Base-by-base conservation (phyloP, 2,113 vertebrate genomes). In the Mellivora capensis region DNA sequence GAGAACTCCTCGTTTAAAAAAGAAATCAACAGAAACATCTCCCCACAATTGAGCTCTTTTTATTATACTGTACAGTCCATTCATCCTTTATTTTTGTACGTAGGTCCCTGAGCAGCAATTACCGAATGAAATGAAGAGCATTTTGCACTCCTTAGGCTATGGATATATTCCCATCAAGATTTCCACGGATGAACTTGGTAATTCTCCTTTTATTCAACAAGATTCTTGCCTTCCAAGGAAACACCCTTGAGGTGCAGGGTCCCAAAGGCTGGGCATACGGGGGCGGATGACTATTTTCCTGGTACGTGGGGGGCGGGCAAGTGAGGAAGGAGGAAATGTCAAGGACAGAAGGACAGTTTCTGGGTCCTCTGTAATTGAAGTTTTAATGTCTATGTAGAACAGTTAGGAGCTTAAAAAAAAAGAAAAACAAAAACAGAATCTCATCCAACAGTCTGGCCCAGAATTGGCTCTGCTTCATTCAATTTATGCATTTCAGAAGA, bases 321-420 rank as follows among this genome's bases (percentile, higher is more conserved):
- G 47, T 2, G 44, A 11, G 15, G 79, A 72, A 47, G 77, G 92
- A 90, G 90, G 67, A 92, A 87, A 88, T 96, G 85, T 91, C 93
- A 94, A 94, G 96, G 76, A 31, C 91, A 71, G 71, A 47, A 61
- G 86, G 74, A 44, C 25, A 21, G 21, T 89, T 62, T 97, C 96
- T 96, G 81, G 88, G 93, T 49, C 54, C 93, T 88, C 72, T 18
- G 23, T 87, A 77, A 86, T 17, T 90, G 88, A 79, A 23, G 57
- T 91, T 95, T 91, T 83, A 93, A 91, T 93, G 72, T 96, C 94
- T 86, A 79, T 96, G 95, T 71, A 97, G 96, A 97, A 94, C 47
- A 93, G 94, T 76, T 87, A 87, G 90, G 39, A 91, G 84, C 91
- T 93, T 92, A 47, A 47, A 23, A 71, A 71, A 9, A 54, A 67